Evolutionary conservation across 2,888 invertebrate genomes (phyloP).

Genomic region (Drosophila fulvimacula): DNA sequence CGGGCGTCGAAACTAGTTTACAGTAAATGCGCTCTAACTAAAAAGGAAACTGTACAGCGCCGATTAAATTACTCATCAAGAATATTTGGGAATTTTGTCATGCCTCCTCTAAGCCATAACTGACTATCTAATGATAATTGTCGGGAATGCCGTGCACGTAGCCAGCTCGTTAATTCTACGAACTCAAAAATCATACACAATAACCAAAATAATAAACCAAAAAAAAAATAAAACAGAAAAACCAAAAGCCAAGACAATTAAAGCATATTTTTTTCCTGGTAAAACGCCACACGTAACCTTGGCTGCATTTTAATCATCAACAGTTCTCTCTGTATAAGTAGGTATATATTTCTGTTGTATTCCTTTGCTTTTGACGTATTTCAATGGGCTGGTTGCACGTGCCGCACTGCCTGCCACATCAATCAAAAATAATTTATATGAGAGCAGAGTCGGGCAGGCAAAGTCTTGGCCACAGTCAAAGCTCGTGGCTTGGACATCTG

Average conservation of each 20-base stretch:
- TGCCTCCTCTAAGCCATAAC: constrained; percentile 35
- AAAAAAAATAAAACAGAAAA: constrained; percentile 9
- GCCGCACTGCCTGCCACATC: constrained; percentile 67
- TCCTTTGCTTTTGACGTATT: constrained; percentile 47
- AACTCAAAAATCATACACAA: constrained; percentile 73
- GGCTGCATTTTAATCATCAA: constrained; percentile 75
- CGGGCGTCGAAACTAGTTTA: constrained; percentile 67
- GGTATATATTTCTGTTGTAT: constrained; percentile 2
- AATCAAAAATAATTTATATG: constrained; percentile 78
- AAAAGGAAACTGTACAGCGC: background rate
- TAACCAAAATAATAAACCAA: constrained; percentile 31
- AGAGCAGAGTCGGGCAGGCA: constrained; percentile 54
- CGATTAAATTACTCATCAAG: constrained; percentile 5
- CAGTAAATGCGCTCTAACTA: constrained; percentile 34
- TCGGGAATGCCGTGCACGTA: constrained; percentile 69
- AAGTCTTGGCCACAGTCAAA: constrained; percentile 30
- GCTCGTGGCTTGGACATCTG: constrained; percentile 64
- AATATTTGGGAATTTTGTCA: constrained; percentile 52
- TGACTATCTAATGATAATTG: constrained; percentile 35
- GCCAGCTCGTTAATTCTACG: constrained; percentile 70
- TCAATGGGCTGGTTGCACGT: constrained; percentile 67
- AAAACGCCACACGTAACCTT: constrained; percentile 75
- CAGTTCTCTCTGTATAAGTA: constrained; percentile 1
- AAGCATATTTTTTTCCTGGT: constrained; percentile 56
- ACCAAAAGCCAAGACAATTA: constrained; percentile 67